These are phyloP conservation scores for Taenioides sp. DNA, from an alignment of 2,797 vertebrate species.

Conservation along the genomic window DNA sequence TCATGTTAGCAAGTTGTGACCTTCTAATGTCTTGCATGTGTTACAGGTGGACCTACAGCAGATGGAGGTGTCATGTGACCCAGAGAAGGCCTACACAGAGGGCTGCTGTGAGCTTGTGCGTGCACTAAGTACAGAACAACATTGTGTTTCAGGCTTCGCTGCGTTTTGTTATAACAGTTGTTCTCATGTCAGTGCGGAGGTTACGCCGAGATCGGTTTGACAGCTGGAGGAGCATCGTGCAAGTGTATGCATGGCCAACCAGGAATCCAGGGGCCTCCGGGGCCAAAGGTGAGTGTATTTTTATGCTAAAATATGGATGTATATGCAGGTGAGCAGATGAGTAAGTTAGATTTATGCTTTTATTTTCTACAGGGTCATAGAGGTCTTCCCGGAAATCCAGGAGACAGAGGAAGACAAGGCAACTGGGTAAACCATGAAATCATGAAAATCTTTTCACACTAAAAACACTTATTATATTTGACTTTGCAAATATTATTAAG, in stretches of 20 bases:
- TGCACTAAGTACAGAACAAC: constrained; percentile 21
- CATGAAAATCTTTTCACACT: not conserved
- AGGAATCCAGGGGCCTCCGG: constrained; percentile 62
- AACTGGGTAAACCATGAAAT: constrained; percentile 71
- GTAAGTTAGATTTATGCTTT: constrained; percentile 22
- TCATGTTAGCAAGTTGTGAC: not conserved
- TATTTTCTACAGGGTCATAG: constrained; percentile 71
- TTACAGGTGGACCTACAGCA: constrained; percentile 78
- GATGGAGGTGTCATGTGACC: constrained; percentile 77
- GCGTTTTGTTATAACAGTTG: constrained; percentile 20
- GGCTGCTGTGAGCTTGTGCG: constrained; percentile 84
- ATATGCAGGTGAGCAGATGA: not conserved
- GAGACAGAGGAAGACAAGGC: constrained; percentile 69
- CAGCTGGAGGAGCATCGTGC: constrained; percentile 66
- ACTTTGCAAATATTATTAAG: not conserved
- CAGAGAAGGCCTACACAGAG: constrained; percentile 78
- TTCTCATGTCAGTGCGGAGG: constrained; percentile 69
- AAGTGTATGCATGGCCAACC: constrained; percentile 73
- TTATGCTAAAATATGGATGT: not conserved
- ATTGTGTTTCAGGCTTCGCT: constrained; percentile 8
- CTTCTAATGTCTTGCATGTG: not conserved
- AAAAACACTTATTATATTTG: not conserved
- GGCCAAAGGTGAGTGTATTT: constrained; percentile 67
- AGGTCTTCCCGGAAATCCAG: constrained; percentile 72
- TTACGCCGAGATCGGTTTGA: constrained; percentile 72